These are phyloP conservation scores for Aleiodes sp. DNA, from an alignment of 1,140 invertebrate species.

Conservation along the genomic window DNA sequence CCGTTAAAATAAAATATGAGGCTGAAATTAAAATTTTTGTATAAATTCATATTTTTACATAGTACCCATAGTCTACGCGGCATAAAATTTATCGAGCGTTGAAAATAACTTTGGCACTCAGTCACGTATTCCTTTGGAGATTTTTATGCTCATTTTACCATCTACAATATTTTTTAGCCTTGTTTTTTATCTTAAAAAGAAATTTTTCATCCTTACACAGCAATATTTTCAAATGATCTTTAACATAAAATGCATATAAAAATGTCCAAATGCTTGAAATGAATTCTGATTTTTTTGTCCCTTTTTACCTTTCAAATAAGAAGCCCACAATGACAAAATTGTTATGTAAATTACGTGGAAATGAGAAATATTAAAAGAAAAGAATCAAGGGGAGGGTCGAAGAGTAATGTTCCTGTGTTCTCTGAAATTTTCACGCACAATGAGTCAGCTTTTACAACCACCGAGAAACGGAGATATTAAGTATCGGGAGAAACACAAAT, in stretches of 20 bases:
- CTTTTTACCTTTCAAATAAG: not conserved
- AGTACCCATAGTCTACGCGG: conserved; percentile 5
- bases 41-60: not conserved
- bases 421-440: not conserved
- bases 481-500: not conserved
- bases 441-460: not conserved
- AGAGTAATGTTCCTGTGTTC: not conserved
- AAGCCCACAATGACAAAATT: not conserved
- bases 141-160: conserved; percentile 4
- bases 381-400: not conserved
- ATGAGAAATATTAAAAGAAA: not conserved
- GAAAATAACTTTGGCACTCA: conserved; percentile 6
- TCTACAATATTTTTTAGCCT: no score
- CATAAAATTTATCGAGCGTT: conserved; percentile 12
- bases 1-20: not conserved
- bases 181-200: not conserved
- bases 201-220: not conserved
- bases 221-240: conserved; percentile 7
- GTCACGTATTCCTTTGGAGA: conserved; percentile 10
- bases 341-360: not conserved
- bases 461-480: not conserved
- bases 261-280: no score
- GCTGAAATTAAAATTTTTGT: not conserved
- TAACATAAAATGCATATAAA: conserved; percentile 3
- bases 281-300: no score